Evolutionary conservation across 2,888 invertebrate species (phyloP), one percentile per base, ranked within the genome.

Genomic region (Agrilus biguttatus): DNA sequence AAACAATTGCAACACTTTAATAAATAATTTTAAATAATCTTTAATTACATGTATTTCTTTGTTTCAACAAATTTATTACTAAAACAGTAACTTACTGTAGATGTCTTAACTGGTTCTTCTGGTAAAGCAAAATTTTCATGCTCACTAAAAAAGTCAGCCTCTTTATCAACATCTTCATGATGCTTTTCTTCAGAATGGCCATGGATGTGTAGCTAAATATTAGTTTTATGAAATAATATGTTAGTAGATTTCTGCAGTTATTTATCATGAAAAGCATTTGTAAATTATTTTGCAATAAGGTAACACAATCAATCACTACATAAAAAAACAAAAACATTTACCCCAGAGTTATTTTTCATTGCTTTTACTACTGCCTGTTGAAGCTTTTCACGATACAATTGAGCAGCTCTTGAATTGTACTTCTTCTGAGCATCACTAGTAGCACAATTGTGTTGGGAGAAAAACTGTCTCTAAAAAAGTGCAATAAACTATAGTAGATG

Each of bases 361-460:
- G 95, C 90, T 59, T 89, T 85, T 50, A 80, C 75, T n/a, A 96
- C 88, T 54, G 78, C 66, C 42, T 80, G 73, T 49, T 78, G 70
- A 47, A 98, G 70, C 66, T 95, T 96, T 56, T 96, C 93, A 55
- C 83, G 76, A 67, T 99, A 99, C 57, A 92, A 69, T 59, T 86
- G 83, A 2, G 98, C 96, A 39, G 93, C 91, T 45, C 96, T 74
- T 2, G 96, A 96, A 62, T 85, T 91, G 68, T 99, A 99, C 65
- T 99, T 99, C 65, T 93, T 90, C 54, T 95, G 90, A 14, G 95
- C 84, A 70, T 98, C 97, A 39, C 80, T 81, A 33, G 90, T 86
- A 44, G 76, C 78, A 63, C 92, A 86, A 52, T 95, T 93, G 61
- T 99, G 90, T 60, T 92, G 89, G 45, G 83, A 78, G 71, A 99